A percentile compares a stretch with the other conserved stretches of the same genome.
These are phyloP conservation scores for Netelia melanura DNA, from an alignment of 2,888 invertebrate genomes.

Conservation along the genomic window DNA sequence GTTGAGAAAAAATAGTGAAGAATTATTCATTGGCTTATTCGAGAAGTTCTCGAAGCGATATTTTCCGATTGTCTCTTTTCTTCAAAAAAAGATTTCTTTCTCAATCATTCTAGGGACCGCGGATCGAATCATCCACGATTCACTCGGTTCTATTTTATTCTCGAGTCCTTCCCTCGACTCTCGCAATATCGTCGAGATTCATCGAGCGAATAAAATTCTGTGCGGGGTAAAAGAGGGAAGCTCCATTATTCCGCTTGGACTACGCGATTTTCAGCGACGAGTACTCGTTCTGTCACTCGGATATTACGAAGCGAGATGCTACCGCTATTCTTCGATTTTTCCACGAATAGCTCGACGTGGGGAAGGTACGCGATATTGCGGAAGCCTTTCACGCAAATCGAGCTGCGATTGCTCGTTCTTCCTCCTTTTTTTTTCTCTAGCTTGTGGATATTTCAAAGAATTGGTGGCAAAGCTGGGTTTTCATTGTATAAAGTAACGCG, in stretches of 20 bases:
- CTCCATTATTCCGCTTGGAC: slow-evolving; percentile 59
- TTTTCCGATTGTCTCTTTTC: too few relatives aligned
- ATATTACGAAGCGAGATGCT: slow-evolving; percentile 41
- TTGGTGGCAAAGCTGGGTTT: background rate
- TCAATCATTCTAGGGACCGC: slow-evolving; percentile 16
- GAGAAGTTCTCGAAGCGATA: too few relatives aligned
- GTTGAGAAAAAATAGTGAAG: too few relatives aligned
- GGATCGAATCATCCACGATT: slow-evolving; percentile 34
- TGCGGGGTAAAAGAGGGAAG: slow-evolving; percentile 19
- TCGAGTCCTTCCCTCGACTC: slow-evolving; percentile 2
- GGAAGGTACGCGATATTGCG: too few relatives aligned
- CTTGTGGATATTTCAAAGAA: too few relatives aligned
- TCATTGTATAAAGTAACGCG: slow-evolving; percentile 29
- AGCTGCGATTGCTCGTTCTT: too few relatives aligned
- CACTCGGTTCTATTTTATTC: slow-evolving; percentile 25
- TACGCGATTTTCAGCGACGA: slow-evolving; percentile 20
- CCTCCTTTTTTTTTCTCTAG: too few relatives aligned
- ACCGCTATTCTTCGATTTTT: slow-evolving; percentile 42
- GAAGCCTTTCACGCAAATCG: too few relatives aligned
- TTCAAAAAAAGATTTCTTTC: too few relatives aligned
- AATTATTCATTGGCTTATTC: too few relatives aligned
- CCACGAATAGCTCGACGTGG: background rate
- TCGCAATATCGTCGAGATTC: slow-evolving; percentile 16
- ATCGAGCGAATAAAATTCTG: slow-evolving; percentile 51
- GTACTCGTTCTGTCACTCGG: slow-evolving; percentile 10